Conservation (phyloP, 1,140 invertebrate species). For the Rhagoletis zephyria region DNA sequence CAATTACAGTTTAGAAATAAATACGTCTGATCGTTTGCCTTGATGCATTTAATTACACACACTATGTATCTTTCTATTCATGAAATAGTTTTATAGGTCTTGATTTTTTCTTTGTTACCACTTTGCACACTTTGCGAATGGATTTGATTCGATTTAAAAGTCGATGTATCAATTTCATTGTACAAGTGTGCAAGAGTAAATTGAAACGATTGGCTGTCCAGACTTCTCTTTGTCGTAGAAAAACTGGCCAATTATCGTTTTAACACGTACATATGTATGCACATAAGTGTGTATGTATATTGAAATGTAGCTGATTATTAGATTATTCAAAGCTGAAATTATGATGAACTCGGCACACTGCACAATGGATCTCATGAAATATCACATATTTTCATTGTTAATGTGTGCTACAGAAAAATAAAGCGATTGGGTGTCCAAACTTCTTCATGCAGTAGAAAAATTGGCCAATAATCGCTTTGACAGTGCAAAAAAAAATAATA, state of each 20-base stretch:
- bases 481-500: neutral
- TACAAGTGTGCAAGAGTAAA: constrained; percentile 8
- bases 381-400: constrained; percentile 25
- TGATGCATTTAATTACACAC: no score
- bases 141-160: neutral
- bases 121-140: neutral
- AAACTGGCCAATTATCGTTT: neutral
- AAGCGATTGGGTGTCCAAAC: constrained; percentile 45
- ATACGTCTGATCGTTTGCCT: no score
- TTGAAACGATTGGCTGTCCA: neutral
- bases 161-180: neutral
- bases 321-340: no score
- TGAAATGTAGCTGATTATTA: neutral
- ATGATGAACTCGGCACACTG: neutral
- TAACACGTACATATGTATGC: neutral
- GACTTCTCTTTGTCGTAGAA: neutral
- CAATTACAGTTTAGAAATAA: no score
- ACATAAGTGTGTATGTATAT: neutral
- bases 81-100: no score
- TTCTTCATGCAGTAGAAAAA: constrained; percentile 35
- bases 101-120: no score
- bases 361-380: constrained; percentile 9
- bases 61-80: no score
- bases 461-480: constrained; percentile 36
- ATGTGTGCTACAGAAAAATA: constrained; percentile 33